Evolutionary conservation across 2,888 invertebrate species (phyloP), one percentile per base, ranked within the genome.

Genomic region (Eupithecia inturbata): DNA sequence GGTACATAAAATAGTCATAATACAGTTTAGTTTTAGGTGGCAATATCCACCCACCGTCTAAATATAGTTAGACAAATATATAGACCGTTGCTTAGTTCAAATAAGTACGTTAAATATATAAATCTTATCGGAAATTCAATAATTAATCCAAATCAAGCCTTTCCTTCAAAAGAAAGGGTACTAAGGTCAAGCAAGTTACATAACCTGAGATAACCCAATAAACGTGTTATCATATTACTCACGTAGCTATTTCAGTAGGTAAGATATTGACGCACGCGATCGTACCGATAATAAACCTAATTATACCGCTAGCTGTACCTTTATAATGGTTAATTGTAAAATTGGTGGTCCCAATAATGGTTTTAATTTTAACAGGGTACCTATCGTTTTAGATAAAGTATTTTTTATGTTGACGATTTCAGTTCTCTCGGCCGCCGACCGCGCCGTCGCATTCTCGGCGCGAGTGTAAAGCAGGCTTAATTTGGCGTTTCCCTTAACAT

Each of bases 131-230:
- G 19, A 45, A 19, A 19, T 45, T 19, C 19, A 45, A 45, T 19
- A 45, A 45, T 19, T 45, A 45, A 49, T 49, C 49, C 49, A 49
- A n/a, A 45, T 45, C 4, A 0, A 49, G 9, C n/a, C 33, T 67
- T 26, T 67, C 33, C 9, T 14, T 26, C 12, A 41, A 7, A 66
- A 62, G 68, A 74, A 53, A 53, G 9, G 10, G 10, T 10, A 22
- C 10, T 53, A 53, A 77, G 73, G 62, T 45, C 64, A 70, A 70
- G 60, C 62, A 49, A 71, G 77, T 78, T 78, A 75, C 72, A 74
- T 77, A 74, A 77, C 73, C 70, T 33, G 70, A 77, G 87, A 88
- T 89, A 90, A 88, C 88, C 86, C 83, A 87, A 85, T 87, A 88
- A 66, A 66, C 26, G 16, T 7, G 12, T 83, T 86, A 88, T 87